phyloP scores from a whole-genome alignment of 2,888 invertebrate genomes.

The Hermaeophaga mercurialis region DNA sequence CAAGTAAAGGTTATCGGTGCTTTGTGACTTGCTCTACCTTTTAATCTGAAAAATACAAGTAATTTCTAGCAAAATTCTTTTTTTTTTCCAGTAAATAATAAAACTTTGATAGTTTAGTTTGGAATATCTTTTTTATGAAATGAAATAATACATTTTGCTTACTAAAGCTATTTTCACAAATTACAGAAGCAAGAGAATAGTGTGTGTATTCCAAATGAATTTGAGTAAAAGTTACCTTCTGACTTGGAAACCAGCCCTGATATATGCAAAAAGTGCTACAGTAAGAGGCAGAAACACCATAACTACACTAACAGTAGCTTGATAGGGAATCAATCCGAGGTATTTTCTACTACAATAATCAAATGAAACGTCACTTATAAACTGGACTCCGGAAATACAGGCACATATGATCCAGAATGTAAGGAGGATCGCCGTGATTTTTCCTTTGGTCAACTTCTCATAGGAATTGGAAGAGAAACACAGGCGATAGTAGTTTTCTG shows the following conservation, averaged over 20 bases:
- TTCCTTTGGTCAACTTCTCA: conserved; percentile 58
- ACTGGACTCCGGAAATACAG: conserved; percentile 65
- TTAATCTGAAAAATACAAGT: conserved; percentile 54
- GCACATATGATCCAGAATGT: conserved; percentile 65
- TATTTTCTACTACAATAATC: conserved; percentile 69
- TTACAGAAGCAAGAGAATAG: too few species aligned
- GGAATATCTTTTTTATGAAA: too few species aligned
- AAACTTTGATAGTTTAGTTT: too few species aligned
- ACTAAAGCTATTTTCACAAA: too few species aligned
- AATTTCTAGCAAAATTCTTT: too few species aligned
- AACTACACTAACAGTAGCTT: conserved; percentile 62
- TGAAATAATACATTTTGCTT: too few species aligned
- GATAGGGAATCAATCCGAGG: conserved; percentile 63
- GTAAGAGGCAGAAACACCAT: conserved; percentile 66
- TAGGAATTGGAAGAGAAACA: conserved; percentile 63
- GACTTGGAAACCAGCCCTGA: conserved; percentile 60
- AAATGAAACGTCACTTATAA: conserved; percentile 65
- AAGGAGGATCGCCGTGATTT: conserved; percentile 62
- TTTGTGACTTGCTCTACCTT: conserved; percentile 64
- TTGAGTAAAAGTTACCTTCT: too few species aligned
- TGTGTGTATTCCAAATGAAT: too few species aligned
- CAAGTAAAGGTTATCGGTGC: conserved; percentile 66
- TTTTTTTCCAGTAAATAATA: too few species aligned
- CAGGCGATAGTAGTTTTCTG: conserved; percentile 69
- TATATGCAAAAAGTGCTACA: conserved; percentile 62